phyloP scores from a whole-genome alignment of 2,113 vertebrate genomes.

The Cyprinodon tularosa region DNA sequence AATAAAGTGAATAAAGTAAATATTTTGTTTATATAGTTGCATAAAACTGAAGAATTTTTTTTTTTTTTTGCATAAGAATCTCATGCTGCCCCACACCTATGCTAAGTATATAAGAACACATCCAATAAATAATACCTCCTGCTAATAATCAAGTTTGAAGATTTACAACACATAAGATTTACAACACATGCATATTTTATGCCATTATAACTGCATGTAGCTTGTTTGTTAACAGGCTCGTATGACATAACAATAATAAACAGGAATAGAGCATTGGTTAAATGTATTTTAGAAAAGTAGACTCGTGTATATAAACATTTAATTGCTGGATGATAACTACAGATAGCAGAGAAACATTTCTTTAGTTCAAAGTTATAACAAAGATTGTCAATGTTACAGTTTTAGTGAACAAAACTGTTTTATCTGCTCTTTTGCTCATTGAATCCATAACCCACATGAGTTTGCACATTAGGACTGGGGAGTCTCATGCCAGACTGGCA shows the following conservation, averaged over 20 bases:
- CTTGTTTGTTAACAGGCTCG: neutral
- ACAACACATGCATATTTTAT: neutral
- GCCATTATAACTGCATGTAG: neutral
- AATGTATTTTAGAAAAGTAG: neutral
- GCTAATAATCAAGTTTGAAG: neutral
- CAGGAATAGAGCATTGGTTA: neutral
- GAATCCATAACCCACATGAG: conserved; percentile 2
- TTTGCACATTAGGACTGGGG: conserved; percentile 5
- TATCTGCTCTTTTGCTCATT: conserved; percentile 12
- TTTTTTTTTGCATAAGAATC: neutral
- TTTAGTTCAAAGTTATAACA: neutral
- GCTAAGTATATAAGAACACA: neutral
- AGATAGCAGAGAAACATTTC: neutral
- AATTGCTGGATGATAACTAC: neutral
- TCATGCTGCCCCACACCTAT: no score
- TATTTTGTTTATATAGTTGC: no score
- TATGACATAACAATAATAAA: neutral
- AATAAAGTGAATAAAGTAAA: neutral
- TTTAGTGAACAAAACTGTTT: neutral
- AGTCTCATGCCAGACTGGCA: conserved; percentile 6
- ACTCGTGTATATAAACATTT: neutral
- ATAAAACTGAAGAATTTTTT: no score
- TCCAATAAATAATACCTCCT: neutral
- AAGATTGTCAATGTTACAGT: neutral
- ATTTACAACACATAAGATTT: neutral